These are phyloP conservation scores for Pseudeuparius sepicola DNA, from an alignment of 2,888 invertebrate species.

Conservation along the genomic window DNA sequence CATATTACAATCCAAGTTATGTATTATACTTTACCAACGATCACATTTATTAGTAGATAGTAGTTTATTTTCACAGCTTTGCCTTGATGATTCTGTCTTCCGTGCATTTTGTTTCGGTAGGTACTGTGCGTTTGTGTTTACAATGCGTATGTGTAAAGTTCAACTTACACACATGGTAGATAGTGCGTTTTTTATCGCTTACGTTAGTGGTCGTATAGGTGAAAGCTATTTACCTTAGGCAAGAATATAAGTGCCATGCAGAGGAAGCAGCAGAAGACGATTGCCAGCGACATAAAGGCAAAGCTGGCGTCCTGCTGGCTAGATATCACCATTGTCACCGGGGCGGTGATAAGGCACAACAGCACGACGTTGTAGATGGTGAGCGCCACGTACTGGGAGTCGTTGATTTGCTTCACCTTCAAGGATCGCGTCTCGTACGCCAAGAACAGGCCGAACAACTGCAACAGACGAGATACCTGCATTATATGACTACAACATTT, in stretches of 20 bases:
- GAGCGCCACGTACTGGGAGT: conserved; percentile 97
- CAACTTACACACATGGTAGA: too few species aligned
- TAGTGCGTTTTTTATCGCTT: too few species aligned
- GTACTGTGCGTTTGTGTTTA: too few species aligned
- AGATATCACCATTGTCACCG: conserved; percentile 93
- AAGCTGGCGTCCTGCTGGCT: conserved; percentile 97
- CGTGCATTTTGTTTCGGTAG: too few species aligned
- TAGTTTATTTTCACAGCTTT: too few species aligned
- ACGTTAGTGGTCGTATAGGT: too few species aligned
- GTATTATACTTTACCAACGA: too few species aligned
- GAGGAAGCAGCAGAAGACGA: conserved; percentile 95
- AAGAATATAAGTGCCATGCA: conserved; percentile 98
- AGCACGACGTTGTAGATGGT: conserved; percentile 99
- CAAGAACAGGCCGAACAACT: conserved; percentile 90
- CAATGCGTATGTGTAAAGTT: too few species aligned
- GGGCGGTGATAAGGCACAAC: conserved; percentile 93
- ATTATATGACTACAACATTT: too few species aligned
- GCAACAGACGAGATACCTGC: conserved; percentile 25
- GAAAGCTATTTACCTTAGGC: conserved; percentile 90
- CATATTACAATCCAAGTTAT: too few species aligned
- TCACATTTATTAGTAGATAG: too few species aligned
- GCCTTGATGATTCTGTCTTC: too few species aligned
- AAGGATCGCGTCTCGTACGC: conserved; percentile 97
- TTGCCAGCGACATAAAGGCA: conserved; percentile 91
- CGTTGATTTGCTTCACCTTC: conserved; percentile 95